These are phyloP conservation scores for Erebia palarica DNA, from an alignment of 2,888 invertebrate species.

Conservation along the genomic window DNA sequence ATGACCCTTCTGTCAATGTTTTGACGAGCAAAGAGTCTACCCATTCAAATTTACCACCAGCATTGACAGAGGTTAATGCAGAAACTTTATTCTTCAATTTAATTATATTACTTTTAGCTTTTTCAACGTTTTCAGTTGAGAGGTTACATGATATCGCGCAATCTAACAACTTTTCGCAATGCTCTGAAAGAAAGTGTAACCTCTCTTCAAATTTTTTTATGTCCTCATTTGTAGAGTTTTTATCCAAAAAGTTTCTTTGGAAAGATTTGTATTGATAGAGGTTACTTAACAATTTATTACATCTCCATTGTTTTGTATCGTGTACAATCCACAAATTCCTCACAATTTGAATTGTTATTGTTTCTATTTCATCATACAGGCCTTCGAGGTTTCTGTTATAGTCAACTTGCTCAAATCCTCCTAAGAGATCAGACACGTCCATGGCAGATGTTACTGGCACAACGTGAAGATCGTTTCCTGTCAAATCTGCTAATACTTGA, in stretches of 20 bases:
- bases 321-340: slow-evolving; percentile 69
- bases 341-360: slow-evolving; percentile 75
- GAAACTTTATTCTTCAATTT: slow-evolving; percentile 69
- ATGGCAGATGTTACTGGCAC: slow-evolving; percentile 94
- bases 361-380: slow-evolving; percentile 82
- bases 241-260: slow-evolving; percentile 46
- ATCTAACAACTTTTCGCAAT: slow-evolving; percentile 56
- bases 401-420: slow-evolving; percentile 97
- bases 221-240: slow-evolving; percentile 46
- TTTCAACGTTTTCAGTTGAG: slow-evolving; percentile 48
- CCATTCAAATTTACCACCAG: slow-evolving; percentile 97
- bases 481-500: slow-evolving; percentile 88
- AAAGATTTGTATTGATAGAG: slow-evolving; percentile 59
- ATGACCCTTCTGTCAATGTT: slow-evolving; percentile 91
- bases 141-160: slow-evolving; percentile 43
- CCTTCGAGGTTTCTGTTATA: slow-evolving; percentile 89
- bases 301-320: slow-evolving; percentile 51
- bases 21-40: slow-evolving; percentile 94
- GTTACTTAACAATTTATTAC: slow-evolving; percentile 57
- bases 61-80: slow-evolving; percentile 85
- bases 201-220: slow-evolving; percentile 58
- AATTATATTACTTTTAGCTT: slow-evolving; percentile 58
- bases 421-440: slow-evolving; percentile 97
- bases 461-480: slow-evolving; percentile 87
- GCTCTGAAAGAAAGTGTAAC: slow-evolving; percentile 55